Evolutionary conservation across 2,113 vertebrate genomes (phyloP).

Genomic region (Gopherus flavomarginatus): DNA sequence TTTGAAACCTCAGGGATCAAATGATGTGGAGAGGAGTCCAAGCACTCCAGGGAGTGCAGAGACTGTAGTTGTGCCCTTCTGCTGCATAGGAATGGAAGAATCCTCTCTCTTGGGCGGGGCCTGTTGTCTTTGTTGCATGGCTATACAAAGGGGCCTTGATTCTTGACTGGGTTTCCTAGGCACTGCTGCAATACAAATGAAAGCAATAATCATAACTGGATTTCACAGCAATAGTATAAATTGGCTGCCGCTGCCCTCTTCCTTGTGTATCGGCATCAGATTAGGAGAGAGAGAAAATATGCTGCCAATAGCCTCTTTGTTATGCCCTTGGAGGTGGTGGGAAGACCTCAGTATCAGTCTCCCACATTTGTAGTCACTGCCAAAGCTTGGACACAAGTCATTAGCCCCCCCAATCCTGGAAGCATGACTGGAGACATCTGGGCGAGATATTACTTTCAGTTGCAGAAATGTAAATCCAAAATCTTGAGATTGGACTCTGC

Average conservation of each 20-base stretch:
- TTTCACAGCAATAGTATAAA: neutral
- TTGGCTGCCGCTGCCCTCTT: neutral
- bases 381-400: neutral
- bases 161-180: neutral
- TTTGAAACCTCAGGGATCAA: neutral
- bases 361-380: neutral
- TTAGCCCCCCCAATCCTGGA: neutral
- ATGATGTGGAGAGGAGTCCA: neutral
- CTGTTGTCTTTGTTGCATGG: neutral
- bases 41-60: neutral
- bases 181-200: neutral
- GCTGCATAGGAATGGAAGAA: neutral
- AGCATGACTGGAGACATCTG: neutral
- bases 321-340: neutral
- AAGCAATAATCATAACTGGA: neutral
- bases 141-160: neutral
- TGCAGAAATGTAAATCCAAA: neutral
- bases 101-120: neutral
- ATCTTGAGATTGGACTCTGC: neutral
- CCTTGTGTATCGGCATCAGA: neutral
- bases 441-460: neutral
- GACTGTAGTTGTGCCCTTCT: neutral
- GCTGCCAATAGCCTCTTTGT: accelerated
- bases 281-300: neutral
- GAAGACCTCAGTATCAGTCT: neutral